These are phyloP conservation scores for Zalophus californianus DNA, from an alignment of 2,797 vertebrate species.

Conservation along the genomic window DNA sequence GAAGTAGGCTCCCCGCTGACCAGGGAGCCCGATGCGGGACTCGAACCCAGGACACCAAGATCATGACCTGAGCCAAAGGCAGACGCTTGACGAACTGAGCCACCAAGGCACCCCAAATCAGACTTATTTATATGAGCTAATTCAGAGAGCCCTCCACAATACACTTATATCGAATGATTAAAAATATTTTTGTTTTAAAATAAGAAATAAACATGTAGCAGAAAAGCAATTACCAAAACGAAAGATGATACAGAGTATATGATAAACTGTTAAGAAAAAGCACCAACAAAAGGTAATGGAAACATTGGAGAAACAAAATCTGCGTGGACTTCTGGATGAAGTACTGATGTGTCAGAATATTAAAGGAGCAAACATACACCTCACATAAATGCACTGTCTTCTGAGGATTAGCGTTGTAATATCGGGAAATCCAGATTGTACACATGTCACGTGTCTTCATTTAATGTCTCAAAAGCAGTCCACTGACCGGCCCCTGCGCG, in stretches of 20 bases:
- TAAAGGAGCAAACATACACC: background rate
- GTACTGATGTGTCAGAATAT: too few species aligned
- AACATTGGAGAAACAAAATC: background rate
- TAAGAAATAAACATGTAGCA: background rate
- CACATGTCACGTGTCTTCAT: background rate
- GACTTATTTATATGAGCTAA: background rate
- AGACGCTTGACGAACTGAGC: too few species aligned
- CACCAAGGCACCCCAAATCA: too few species aligned
- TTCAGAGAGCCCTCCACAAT: background rate
- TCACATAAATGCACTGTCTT: too few species aligned
- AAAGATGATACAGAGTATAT: background rate
- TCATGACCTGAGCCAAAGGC: too few species aligned
- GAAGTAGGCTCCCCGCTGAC: too few species aligned
- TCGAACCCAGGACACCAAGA: too few species aligned
- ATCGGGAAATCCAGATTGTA: background rate
- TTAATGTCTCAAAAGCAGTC: background rate
- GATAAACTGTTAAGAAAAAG: background rate
- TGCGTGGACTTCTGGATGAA: background rate
- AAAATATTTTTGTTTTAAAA: background rate
- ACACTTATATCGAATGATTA: background rate
- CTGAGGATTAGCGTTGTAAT: too few species aligned
- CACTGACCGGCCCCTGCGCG: fast-evolving
- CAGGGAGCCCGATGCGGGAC: too few species aligned
- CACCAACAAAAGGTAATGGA: background rate
- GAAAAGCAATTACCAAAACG: background rate